Evolutionary conservation across 2,113 vertebrate species (phyloP).

Genomic region (Corythaixoides concolor): DNA sequence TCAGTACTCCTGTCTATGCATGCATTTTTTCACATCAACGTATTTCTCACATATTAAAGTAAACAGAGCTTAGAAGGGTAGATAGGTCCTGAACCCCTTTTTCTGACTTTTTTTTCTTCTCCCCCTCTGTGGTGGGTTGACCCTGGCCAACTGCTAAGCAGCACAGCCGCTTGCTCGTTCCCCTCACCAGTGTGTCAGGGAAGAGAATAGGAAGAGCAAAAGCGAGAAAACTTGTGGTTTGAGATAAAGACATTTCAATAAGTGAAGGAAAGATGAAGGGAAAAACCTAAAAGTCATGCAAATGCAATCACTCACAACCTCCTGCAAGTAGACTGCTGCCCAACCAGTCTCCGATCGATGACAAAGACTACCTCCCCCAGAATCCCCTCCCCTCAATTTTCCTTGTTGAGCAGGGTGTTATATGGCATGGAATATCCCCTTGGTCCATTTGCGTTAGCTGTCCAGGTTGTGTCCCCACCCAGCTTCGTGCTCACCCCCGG

Average conservation of each 20-base stretch:
- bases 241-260: not conserved
- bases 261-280: not conserved
- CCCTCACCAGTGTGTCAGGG: not conserved
- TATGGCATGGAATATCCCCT: not conserved
- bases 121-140: not conserved
- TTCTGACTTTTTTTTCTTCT: not conserved
- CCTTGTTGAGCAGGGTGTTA: not conserved
- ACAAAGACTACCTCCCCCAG: not conserved
- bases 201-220: not conserved
- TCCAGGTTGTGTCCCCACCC: not conserved
- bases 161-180: not conserved
- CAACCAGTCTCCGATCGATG: not conserved
- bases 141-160: not conserved
- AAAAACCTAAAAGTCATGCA: not conserved
- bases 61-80: not conserved
- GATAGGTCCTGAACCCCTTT: not conserved
- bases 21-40: not conserved
- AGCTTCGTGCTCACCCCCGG: not conserved
- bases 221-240: rapidly evolving
- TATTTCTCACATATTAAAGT: not conserved
- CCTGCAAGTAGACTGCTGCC: not conserved
- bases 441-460: not conserved
- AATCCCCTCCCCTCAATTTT: not conserved
- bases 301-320: not conserved
- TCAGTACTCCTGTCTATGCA: not conserved